phyloP scores from a whole-genome alignment of 2,797 vertebrate species.

The Leptoclinus maculatus region DNA sequence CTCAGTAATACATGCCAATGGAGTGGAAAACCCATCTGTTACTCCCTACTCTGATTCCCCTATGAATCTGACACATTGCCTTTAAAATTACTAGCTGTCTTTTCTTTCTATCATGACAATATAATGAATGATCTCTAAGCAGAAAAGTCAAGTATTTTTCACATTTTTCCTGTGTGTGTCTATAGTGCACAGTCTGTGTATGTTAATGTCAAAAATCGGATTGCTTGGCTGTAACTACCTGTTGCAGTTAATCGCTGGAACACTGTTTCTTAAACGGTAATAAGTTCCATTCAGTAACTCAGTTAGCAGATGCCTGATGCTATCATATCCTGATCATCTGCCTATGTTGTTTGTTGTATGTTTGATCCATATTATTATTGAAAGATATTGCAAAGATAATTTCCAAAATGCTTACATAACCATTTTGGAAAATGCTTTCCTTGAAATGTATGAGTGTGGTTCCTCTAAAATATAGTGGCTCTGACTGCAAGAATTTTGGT shows the following conservation, averaged over 20 bases:
- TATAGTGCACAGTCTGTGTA: constrained; percentile 22
- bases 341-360: constrained; percentile 28
- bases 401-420: constrained; percentile 25
- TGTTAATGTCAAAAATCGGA: constrained; percentile 40
- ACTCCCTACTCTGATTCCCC: constrained; percentile 27
- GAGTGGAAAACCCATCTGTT: constrained; percentile 29
- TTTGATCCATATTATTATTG: constrained; percentile 29
- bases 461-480: constrained; percentile 32
- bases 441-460: constrained; percentile 26
- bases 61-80: constrained; percentile 25
- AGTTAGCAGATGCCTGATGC: constrained; percentile 41
- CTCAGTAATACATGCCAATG: constrained; percentile 1
- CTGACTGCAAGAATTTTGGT: constrained; percentile 22
- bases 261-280: constrained; percentile 31
- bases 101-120: constrained; percentile 19
- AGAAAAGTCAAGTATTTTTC: constrained; percentile 1
- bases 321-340: constrained; percentile 42
- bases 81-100: constrained; percentile 31
- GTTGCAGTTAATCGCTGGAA: constrained; percentile 50
- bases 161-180: constrained; percentile 21
- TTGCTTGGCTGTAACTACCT: constrained; percentile 38
- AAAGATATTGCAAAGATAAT: constrained; percentile 19
- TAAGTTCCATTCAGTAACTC: constrained; percentile 50
- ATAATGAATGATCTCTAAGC: constrained; percentile 20
- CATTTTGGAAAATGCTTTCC: constrained; percentile 24